phyloP scores from a whole-genome alignment of 2,113 vertebrate genomes.

The Chamaetylas fuelleborni region DNA sequence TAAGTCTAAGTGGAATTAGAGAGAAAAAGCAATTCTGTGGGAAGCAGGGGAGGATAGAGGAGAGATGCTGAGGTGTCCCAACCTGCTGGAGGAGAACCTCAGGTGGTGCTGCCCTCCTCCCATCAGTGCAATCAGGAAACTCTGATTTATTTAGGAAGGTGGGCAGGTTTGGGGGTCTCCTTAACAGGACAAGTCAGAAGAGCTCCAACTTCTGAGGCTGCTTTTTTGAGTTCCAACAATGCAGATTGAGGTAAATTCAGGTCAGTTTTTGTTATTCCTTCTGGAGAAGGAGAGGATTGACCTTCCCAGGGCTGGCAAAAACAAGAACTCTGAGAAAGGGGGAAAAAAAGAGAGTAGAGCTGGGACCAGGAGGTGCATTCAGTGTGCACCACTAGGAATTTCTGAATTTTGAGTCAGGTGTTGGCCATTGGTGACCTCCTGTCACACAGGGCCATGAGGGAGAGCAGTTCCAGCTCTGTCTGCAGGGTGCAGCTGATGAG shows the following conservation, averaged over 20 bases:
- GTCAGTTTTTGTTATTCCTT: neutral
- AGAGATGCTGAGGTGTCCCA: neutral
- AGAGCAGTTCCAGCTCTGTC: neutral
- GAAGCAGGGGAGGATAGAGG: neutral
- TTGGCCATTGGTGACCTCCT: neutral
- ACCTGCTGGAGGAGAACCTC: neutral
- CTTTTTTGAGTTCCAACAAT: neutral
- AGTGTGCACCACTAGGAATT: neutral
- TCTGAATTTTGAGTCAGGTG: neutral
- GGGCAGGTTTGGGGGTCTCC: neutral
- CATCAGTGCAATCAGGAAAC: neutral
- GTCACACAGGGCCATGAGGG: neutral
- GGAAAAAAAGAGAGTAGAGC: fast-evolving
- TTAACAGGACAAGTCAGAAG: neutral
- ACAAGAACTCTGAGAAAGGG: neutral
- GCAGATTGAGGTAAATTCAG: neutral
- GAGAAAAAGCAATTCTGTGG: neutral
- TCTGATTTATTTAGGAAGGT: neutral
- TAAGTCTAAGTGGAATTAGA: neutral
- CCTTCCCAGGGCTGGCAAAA: neutral
- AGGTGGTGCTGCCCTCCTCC: neutral
- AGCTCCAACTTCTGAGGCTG: neutral
- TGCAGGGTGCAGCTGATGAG: neutral
- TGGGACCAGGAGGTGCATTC: neutral
- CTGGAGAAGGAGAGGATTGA: neutral